Base-by-base conservation (phyloP, 1,140 invertebrate species). In the Drosophila hydei region DNA sequence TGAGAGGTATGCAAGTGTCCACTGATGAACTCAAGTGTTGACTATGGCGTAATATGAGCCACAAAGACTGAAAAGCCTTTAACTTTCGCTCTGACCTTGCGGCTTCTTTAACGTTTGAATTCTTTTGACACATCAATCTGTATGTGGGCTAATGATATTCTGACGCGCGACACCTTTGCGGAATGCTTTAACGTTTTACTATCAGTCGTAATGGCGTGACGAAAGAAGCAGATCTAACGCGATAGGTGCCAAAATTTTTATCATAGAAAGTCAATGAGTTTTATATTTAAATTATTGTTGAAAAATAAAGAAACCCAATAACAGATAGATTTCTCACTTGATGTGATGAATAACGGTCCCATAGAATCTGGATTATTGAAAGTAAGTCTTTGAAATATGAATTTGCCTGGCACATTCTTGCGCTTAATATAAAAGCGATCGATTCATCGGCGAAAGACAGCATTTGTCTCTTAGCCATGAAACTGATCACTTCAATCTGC, bases 321-420 rank as follows among this genome's bases (percentile, higher is more conserved):
- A 56, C 54, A 63, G 36, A 51, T 30, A 36, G 43, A 77, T 81
- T 63, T 64, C 70, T 80, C 47, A 87, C 70, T 87, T 54, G 64
- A 54, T 59, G 55, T 60, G 64, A 70, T 51, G n/a, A 12, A 67
- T 87, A 85, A 87, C 83, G 80, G 81, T 81, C 52, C 59, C 56
- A 45, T 30, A 71, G 74, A 87, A 87, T 81, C 73, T 87, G 76
- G 77, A 84, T 77, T 87, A 79, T 68, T 80, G 77, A 84, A 79
- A 87, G 76, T 77, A 62, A 70, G 62, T 67, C 60, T 58, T 64
- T 45, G 51, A 72, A 67, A 77, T 50, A 50, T 4, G 73, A 87
- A 50, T 73, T n/a, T 51, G 55, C 47, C 36, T 14, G 18, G 25
- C 33, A 58, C 40, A 54, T 83, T 78, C 8, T 43, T 8, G 38